Percentiles rank a stretch among this genome's conserved stretches.
phyloP scores from a whole-genome alignment of 2,797 vertebrate species.

The Microhierax caerulescens region DNA sequence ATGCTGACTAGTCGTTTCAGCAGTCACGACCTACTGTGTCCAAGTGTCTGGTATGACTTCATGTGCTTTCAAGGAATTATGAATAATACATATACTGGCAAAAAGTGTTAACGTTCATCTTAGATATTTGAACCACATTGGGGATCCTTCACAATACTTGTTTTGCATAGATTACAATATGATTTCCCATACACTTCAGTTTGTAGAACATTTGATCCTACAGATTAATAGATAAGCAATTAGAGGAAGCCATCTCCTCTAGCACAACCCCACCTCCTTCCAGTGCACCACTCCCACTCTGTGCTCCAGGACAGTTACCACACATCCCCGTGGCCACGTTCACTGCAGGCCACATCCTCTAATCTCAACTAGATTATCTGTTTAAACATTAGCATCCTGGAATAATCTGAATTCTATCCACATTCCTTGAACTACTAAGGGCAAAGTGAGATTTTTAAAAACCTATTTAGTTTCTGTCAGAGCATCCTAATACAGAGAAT shows the following conservation, averaged over 20 bases:
- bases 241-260: neutral
- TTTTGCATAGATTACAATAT: neutral
- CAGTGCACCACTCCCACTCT: neutral
- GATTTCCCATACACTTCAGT: neutral
- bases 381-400: neutral
- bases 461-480: neutral
- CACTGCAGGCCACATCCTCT: neutral
- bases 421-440: neutral
- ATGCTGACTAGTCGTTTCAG: neutral
- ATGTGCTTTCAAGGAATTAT: neutral
- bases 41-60: neutral
- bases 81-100: neutral
- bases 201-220: neutral
- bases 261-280: neutral
- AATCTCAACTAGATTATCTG: neutral
- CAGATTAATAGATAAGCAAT: neutral
- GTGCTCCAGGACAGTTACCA: neutral
- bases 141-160: neutral
- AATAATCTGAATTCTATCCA: neutral
- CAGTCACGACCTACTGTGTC: neutral
- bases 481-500: neutral
- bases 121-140: neutral
- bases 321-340: neutral
- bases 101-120: neutral
- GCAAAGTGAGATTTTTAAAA: neutral